A percentile compares a stretch with the other conserved stretches of the same genome.
phyloP scores from a whole-genome alignment of 2,113 vertebrate species.

The Scolopax mira region DNA sequence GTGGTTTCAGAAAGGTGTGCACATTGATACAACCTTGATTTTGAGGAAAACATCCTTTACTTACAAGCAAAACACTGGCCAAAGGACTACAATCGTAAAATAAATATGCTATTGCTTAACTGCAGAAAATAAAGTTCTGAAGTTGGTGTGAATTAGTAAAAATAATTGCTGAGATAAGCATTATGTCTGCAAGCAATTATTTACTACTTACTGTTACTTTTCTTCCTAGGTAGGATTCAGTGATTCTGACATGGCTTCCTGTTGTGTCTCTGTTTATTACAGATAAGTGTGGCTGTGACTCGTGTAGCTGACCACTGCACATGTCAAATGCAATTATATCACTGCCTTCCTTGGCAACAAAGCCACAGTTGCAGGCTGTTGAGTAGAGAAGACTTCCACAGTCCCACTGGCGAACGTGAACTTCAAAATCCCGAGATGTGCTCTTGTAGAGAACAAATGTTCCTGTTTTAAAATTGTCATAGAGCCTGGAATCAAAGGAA shows the following conservation, averaged over 20 bases:
- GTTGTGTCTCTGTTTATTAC: conserved; percentile 77
- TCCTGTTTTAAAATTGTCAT: conserved; percentile 87
- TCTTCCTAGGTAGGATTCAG: conserved; percentile 87
- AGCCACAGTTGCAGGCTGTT: conserved; percentile 86
- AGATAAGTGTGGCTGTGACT: conserved; percentile 81
- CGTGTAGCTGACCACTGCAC: conserved; percentile 82
- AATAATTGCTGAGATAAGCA: neutral
- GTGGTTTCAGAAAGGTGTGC: neutral
- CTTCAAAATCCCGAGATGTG: conserved; percentile 79
- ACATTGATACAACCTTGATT: neutral
- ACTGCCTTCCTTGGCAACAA: conserved; percentile 80
- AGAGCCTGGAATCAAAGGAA: conserved; percentile 73
- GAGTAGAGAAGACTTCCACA: conserved; percentile 82
- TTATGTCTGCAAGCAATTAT: neutral
- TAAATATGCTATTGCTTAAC: neutral
- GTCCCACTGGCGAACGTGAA: conserved; percentile 90
- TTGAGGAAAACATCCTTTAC: neutral
- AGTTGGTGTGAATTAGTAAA: neutral
- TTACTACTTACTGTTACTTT: conserved; percentile 87
- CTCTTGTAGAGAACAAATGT: conserved; percentile 90
- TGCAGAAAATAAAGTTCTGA: neutral
- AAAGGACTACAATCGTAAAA: neutral
- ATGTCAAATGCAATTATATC: conserved; percentile 86
- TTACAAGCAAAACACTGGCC: neutral
- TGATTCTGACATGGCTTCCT: conserved; percentile 79